Base-by-base conservation (phyloP, 2,888 invertebrate genomes). In the Drosophila mimetica region DNA sequence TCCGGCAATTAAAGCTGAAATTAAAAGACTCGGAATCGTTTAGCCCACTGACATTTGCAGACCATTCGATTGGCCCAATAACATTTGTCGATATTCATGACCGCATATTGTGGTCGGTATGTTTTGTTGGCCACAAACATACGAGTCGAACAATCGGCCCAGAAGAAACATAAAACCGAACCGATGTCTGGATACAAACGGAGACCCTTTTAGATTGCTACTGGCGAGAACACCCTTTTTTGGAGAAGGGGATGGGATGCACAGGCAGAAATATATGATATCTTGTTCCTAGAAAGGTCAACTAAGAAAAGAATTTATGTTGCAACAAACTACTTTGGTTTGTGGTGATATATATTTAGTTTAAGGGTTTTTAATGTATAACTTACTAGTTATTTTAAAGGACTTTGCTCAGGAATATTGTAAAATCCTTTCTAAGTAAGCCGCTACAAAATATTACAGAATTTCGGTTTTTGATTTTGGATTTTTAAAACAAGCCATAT, bases 91-190 rank as follows among this genome's bases (percentile, higher is more conserved):
- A 63, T 64, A 64, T 64, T 63, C 64, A 44, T 64, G 36, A 25
- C 60, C 69, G 52, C 70, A 59, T 61, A 59, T 64, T 76, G 70
- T 75, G 75, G 65, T 50, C 75, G 72, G 64, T 50, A 71, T 57
- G 69, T 73, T 64, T 79, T 73, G 76, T 65, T 57, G 47, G 46
- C 4, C 44, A 34, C 34, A 47, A 44, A 44, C 20, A n/a, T n/a
- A 28, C 37, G 20, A 37, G 16, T 14, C 47, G n/a, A 41, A 34
- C 25, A 58, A 36, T 36, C 39, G 48, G 14, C 28, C 20, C 34
- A 30, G 18, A 42, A 28, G 18, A 41, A 34, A 41, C 47, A 34
- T 42, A 22, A 51, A 63, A 63, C 63, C 36, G 44, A 63, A 18
- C 32, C 63, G 42, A 42, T 50, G 63, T 63, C 51, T 51, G 51